Conservation (phyloP, 2,113 vertebrate genomes). For the Aix galericulata region DNA sequence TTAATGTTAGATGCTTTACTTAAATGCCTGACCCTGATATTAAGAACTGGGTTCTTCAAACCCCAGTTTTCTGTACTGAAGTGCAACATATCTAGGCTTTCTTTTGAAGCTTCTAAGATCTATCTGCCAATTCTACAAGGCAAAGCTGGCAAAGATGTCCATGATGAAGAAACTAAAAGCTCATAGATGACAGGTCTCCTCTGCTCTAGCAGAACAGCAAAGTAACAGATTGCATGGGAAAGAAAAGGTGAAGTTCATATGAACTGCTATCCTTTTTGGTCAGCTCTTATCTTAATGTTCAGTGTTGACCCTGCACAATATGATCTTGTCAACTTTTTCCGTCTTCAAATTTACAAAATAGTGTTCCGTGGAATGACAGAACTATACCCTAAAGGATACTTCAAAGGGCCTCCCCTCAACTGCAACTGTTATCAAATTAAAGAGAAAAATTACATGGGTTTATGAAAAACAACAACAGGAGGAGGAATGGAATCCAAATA, state of each 20-base stretch:
- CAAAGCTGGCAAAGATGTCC: not conserved
- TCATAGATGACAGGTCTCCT: not conserved
- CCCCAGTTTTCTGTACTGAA: not conserved
- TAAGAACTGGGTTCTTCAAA: not conserved
- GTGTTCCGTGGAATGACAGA: not conserved
- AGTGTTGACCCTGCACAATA: not conserved
- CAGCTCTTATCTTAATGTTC: not conserved
- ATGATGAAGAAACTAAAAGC: not conserved
- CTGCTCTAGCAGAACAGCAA: not conserved
- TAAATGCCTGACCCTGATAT: not conserved
- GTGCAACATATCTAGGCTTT: not conserved
- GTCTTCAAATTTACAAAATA: not conserved
- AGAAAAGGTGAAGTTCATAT: not conserved
- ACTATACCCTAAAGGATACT: not conserved
- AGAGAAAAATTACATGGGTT: not conserved
- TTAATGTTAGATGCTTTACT: not conserved
- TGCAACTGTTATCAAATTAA: not conserved
- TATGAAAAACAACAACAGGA: not conserved
- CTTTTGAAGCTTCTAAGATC: not conserved
- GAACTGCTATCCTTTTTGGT: not conserved
- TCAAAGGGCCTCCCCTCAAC: not conserved
- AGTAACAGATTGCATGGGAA: not conserved
- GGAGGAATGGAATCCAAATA: not conserved
- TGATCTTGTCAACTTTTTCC: not conserved
- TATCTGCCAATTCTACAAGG: not conserved